Base-by-base conservation (phyloP, 2,113 vertebrate genomes). In the Todiramphus chloris region DNA sequence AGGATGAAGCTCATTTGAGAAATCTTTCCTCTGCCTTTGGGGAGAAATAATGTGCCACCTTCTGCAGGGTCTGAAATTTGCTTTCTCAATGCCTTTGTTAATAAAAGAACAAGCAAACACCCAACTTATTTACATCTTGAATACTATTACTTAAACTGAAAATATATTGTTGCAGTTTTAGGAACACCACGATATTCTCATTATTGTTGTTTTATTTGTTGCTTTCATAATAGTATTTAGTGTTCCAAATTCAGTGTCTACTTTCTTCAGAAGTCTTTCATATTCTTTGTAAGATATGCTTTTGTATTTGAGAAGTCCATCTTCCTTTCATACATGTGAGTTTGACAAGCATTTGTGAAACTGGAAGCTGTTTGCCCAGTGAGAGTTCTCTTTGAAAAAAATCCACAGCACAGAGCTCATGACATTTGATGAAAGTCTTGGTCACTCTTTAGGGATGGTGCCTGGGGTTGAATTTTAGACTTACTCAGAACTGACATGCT, bases 1-100 rank as follows among this genome's bases (percentile, higher is more conserved):
- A 90, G 91, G 83, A 96, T 93, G 83, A 95, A 96, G 74, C 95
- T 96, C 55, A 97, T 98, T 98, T 97, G 88, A 89, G 78, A 94
- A 97, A 96, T 96, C 90, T 97, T 97, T 90, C 53, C 44, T 95
- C 68, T 96, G 89, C 91, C 63, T 96, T 97, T 93, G 73, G 70
- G 89, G 66, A 95, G 50, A 87, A 95, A 95, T 96, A 93, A 96
- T 63, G 73, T 94, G 77, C 90, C 68, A 53, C 63, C 82, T 97
- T 97, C 88, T n/a, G n/a, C 89, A 94, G 6, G 8, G 64, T 89
- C 87, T 96, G 90, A 97, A 97, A 97, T 95, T 94, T 95, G 58
- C 93, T 89, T 97, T 94, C 83, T 96, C 70, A 41, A 20, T 96
- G 79, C 25, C 28, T 97, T 77, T 97, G 84, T 97, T 97, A 96